Evolutionary conservation across 1,140 invertebrate species (phyloP), one percentile per base, ranked within the genome.

Genomic region (Muscidifurax raptorellus): DNA sequence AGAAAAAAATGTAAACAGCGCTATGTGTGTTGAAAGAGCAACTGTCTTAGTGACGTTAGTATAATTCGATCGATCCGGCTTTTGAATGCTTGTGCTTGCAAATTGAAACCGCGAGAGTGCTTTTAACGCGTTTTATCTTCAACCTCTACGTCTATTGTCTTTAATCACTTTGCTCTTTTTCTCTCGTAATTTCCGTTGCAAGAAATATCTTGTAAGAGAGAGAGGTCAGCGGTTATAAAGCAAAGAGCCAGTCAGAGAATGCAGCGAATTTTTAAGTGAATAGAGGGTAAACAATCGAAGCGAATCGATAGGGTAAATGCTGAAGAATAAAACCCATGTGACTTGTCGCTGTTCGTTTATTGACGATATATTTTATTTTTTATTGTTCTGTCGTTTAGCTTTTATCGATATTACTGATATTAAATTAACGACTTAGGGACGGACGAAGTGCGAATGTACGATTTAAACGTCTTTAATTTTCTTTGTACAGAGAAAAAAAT

Each of bases 341-440:
- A 86, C 81, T 83, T 85, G 71, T 85, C 84, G 69, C 76, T 86
- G 86, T 87, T 87, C 86, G 80, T 83, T 83, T 86, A 80, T 86
- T 86, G 71, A 87, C 76, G 78, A 84, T 86, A 87, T 87, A 87
- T 87, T 86, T 87, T 87, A 87, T 87, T 87, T 86, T 87, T 79
- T 86, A 86, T 82, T 87, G 85, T 86, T 86, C 84, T 85, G 27
- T 87, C 83, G 79, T 81, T 87, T 84, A 85, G 81, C 75, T 86
- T 87, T 85, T 85, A 87, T 86, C 75, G 86, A 84, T 84, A 85
- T 82, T 67, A 86, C 18, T 86, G 84, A 86, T 85, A 87, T 84
- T 83, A 83, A 84, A 87, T 82, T 84, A 86, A 75, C 64, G 83
- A 87, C 66, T 86, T 82, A 79, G 75, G 30, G 71, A 84, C 78